phyloP scores from a whole-genome alignment of 2,113 vertebrate genomes.

The Barbus barbus region DNA sequence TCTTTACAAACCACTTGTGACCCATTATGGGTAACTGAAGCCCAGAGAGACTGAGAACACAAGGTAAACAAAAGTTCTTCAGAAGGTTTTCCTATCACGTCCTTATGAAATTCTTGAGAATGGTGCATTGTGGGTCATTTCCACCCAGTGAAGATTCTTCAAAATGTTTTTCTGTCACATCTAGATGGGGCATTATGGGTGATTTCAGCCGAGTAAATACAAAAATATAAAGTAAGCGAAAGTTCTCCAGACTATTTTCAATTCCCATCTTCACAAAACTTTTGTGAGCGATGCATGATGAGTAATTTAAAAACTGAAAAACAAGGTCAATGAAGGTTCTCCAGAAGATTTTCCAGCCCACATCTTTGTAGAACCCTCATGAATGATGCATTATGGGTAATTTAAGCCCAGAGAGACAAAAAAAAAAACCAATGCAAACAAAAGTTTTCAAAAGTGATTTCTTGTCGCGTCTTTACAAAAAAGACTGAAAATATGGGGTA shows the following conservation, averaged over 20 bases:
- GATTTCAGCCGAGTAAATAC: too few species aligned
- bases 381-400: background rate
- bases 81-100: background rate
- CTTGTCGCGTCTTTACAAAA: too few species aligned
- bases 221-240: too few species aligned
- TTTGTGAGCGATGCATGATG: too few species aligned
- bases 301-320: too few species aligned
- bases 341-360: background rate
- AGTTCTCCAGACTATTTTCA: too few species aligned
- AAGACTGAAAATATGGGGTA: too few species aligned
- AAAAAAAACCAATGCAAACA: background rate
- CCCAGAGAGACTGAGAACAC: background rate
- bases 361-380: background rate
- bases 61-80: background rate
- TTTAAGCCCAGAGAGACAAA: background rate
- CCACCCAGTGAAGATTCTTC: background rate
- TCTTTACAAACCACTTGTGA: constrained; percentile 6
- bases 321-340: too few species aligned
- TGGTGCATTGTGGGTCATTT: background rate
- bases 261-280: too few species aligned
- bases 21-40: background rate
- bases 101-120: background rate
- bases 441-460: background rate
- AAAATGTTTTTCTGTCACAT: too few species aligned
- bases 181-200: too few species aligned